phyloP scores from a whole-genome alignment of 2,888 invertebrate genomes.

The Macropis europaea region DNA sequence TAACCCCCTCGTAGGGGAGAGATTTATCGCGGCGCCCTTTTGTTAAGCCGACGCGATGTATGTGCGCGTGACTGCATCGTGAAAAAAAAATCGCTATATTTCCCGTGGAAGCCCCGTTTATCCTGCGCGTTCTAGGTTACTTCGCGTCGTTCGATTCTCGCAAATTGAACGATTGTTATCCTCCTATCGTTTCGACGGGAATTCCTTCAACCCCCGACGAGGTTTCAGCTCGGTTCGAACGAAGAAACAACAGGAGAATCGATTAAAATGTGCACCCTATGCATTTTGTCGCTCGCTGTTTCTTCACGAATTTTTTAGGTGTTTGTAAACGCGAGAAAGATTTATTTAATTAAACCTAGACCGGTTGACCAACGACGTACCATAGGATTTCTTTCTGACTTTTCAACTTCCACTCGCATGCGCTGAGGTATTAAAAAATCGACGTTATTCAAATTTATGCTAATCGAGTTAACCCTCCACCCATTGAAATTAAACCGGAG shows the following conservation, averaged over 20 bases:
- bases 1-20: constrained; percentile 63
- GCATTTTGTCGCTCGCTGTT: too few relatives aligned
- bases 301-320: constrained; percentile 12
- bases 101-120: constrained; percentile 34
- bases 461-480: neutral
- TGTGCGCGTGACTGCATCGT: constrained; percentile 1
- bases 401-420: neutral
- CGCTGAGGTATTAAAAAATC: neutral
- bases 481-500: neutral
- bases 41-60: constrained; percentile 62
- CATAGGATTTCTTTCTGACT: neutral
- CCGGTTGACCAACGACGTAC: neutral
- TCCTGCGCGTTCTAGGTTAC: constrained; percentile 17
- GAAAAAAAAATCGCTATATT: constrained; percentile 37
- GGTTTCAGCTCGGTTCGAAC: too few relatives aligned
- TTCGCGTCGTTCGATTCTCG: constrained; percentile 43
- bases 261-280: too few relatives aligned
- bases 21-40: constrained; percentile 71
- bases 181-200: constrained; percentile 4
- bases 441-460: constrained; percentile 5
- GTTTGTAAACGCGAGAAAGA: constrained; percentile 37
- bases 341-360: constrained; percentile 54
- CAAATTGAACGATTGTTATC: constrained; percentile 55
- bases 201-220: too few relatives aligned
- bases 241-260: too few relatives aligned